Percentiles rank a stretch among this genome's conserved stretches.
These are phyloP conservation scores for Talpa occidentalis DNA, from an alignment of 2,113 vertebrate genomes.

Conservation along the genomic window DNA sequence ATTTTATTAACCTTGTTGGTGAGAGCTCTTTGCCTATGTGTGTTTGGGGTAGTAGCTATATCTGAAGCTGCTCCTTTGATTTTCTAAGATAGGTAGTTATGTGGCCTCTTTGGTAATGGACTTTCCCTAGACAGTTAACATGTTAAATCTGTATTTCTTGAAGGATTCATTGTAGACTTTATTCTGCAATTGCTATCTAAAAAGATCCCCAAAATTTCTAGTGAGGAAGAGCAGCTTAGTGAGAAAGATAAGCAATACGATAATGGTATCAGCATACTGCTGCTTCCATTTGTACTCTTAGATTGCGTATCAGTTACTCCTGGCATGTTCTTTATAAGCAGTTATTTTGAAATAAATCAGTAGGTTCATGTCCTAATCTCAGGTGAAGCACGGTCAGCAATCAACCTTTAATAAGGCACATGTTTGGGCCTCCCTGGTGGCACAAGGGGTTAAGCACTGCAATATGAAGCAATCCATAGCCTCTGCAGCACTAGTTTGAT, in stretches of 20 bases:
- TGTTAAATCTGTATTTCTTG: background rate
- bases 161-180: background rate
- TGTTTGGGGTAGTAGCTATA: background rate
- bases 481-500: too few species aligned
- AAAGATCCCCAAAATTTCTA: background rate
- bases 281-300: constrained; percentile 34
- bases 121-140: background rate
- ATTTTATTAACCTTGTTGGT: background rate
- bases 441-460: too few species aligned
- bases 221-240: background rate
- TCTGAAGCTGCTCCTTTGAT: background rate
- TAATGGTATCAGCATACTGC: background rate
- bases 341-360: constrained; percentile 29
- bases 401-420: background rate
- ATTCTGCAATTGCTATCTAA: background rate
- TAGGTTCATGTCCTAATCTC: background rate
- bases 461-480: too few species aligned
- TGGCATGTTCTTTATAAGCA: background rate
- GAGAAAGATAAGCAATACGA: background rate
- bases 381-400: background rate
- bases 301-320: background rate
- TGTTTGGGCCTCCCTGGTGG: too few species aligned
- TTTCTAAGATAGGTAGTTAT: background rate
- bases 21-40: background rate
- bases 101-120: background rate